Evolutionary conservation across 1,140 invertebrate genomes (phyloP).

Genomic region (Hyphantria cunea): DNA sequence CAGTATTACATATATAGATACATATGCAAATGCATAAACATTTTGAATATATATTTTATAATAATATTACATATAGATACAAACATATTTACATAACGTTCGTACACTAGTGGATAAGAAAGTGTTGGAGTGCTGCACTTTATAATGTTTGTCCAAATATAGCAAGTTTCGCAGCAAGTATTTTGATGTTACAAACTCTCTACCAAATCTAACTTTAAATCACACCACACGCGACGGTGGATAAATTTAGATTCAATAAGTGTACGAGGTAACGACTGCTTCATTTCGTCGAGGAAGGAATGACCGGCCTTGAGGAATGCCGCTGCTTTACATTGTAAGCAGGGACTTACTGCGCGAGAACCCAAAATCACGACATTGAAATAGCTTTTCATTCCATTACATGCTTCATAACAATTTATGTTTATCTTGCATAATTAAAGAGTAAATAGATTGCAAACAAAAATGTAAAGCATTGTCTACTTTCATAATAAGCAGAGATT

Average conservation of each 20-base stretch:
- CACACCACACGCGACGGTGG: constrained; percentile 5
- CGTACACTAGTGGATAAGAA: no score
- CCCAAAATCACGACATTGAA: neutral
- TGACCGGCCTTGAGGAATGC: constrained; percentile 70
- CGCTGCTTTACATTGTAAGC: constrained; percentile 45
- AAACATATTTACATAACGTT: no score
- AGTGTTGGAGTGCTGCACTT: no score
- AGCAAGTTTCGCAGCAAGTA: no score
- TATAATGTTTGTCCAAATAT: no score
- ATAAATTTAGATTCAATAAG: constrained; percentile 33
- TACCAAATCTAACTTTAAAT: neutral
- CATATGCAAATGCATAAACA: no score
- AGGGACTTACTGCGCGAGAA: constrained; percentile 3
- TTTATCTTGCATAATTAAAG: neutral
- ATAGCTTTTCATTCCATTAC: neutral
- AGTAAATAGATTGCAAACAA: constrained; percentile 3
- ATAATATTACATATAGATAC: no score
- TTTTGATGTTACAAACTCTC: neutral
- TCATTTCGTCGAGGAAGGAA: constrained; percentile 47
- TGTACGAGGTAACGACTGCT: constrained; percentile 28
- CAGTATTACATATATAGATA: no score
- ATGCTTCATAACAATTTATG: neutral
- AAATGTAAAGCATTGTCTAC: neutral
- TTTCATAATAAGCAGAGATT: constrained; percentile 30
- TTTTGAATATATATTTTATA: no score